phyloP scores from a whole-genome alignment of 2,888 invertebrate species.

The Melanophora roralis region DNA sequence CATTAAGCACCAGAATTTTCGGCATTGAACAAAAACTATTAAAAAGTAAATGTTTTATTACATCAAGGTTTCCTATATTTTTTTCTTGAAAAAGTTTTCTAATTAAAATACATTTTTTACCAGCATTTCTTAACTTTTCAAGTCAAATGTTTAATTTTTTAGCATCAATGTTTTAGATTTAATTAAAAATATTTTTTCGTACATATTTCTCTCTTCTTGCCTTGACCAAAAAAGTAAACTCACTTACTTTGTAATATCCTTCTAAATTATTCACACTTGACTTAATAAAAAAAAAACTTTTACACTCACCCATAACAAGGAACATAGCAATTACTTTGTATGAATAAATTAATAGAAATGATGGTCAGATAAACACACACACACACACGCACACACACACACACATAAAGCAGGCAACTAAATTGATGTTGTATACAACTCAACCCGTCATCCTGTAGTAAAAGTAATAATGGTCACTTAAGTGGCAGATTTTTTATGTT shows the following conservation, averaged over 20 bases:
- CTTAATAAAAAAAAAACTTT: background rate
- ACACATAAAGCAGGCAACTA: background rate
- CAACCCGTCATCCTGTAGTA: background rate
- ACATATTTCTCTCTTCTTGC: too few species aligned
- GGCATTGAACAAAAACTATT: too few species aligned
- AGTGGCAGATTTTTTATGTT: background rate
- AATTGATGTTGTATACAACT: conserved; percentile 9
- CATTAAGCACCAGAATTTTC: too few species aligned
- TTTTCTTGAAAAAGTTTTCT: too few species aligned
- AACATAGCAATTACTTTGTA: conserved; percentile 38
- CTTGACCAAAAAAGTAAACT: too few species aligned
- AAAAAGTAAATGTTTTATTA: too few species aligned
- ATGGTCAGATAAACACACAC: conserved; percentile 1
- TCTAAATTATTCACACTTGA: conserved; percentile 26
- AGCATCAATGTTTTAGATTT: background rate
- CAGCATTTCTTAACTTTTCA: too few species aligned
- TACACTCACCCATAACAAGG: background rate
- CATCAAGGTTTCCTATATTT: too few species aligned
- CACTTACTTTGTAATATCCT: background rate
- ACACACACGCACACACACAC: background rate
- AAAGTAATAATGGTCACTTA: conserved; percentile 22
- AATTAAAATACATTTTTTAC: too few species aligned
- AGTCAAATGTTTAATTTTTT: too few species aligned
- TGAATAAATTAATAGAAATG: conserved; percentile 51
- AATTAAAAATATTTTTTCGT: background rate